Percentiles rank a stretch among this genome's conserved stretches.
Evolutionary conservation across 2,113 vertebrate genomes (phyloP).

Genomic region (Gymnarchus niloticus): DNA sequence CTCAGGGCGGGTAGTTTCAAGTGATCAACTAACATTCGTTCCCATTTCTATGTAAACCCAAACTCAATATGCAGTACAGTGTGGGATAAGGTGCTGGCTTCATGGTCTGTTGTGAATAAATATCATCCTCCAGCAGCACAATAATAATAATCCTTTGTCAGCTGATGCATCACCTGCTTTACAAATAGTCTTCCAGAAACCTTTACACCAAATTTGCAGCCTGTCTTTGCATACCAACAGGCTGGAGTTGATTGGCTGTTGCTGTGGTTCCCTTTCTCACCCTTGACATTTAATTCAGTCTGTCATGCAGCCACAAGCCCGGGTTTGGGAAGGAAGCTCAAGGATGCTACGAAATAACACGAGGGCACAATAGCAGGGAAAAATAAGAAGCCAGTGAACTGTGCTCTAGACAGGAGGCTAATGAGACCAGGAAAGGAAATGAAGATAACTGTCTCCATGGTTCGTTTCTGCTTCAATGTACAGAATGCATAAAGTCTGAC

Average conservation of each 20-base stretch:
- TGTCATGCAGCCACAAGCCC: not conserved
- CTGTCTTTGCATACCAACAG: not conserved
- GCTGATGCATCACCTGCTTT: not conserved
- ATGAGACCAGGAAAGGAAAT: slow-evolving; percentile 40
- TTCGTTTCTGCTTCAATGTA: not conserved
- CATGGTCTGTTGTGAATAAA: not conserved
- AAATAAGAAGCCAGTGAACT: slow-evolving; percentile 34
- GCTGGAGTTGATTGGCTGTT: slow-evolving; percentile 1
- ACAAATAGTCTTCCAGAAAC: not conserved
- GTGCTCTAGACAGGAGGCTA: slow-evolving; percentile 26
- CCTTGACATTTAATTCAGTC: slow-evolving; percentile 34
- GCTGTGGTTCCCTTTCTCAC: slow-evolving; percentile 25
- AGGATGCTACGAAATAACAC: slow-evolving; percentile 50
- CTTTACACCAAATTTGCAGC: not conserved
- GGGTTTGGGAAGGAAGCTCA: slow-evolving; percentile 19
- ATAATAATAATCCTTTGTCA: not conserved
- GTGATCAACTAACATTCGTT: not conserved
- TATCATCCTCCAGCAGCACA: not conserved
- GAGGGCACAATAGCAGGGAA: slow-evolving; percentile 39
- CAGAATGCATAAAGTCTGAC: not conserved
- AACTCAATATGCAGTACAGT: not conserved
- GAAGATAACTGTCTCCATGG: not conserved
- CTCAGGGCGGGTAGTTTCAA: no score
- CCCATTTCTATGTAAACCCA: not conserved
- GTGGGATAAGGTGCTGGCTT: not conserved